phyloP scores from a whole-genome alignment of 2,113 vertebrate genomes.

The Pachyramphus minor region DNA sequence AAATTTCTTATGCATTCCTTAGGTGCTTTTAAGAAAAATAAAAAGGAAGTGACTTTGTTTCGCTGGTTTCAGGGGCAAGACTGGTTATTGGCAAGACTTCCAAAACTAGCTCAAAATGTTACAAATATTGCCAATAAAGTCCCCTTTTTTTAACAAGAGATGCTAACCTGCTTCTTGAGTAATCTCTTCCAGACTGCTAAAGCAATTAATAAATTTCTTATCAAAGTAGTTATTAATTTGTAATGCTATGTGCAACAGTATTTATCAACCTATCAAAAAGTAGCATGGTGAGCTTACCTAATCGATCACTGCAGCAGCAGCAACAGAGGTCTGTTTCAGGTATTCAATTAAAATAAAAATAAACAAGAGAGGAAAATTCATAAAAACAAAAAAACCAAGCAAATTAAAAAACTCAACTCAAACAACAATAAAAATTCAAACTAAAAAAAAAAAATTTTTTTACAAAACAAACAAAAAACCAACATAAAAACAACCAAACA shows the following conservation, averaged over 20 bases:
- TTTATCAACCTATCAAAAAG: background rate
- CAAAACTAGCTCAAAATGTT: background rate
- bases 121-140: background rate
- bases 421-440: background rate
- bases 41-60: background rate
- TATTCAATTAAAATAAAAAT: background rate
- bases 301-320: background rate
- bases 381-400: background rate
- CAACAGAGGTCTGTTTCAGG: background rate
- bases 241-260: background rate
- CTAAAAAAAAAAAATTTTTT: too few species aligned
- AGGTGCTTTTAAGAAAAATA: background rate
- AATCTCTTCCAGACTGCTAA: background rate
- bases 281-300: background rate
- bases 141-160: background rate
- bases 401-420: background rate
- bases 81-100: background rate
- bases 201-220: background rate
- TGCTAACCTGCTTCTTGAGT: background rate
- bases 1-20: background rate
- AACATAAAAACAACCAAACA: background rate
- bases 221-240: background rate
- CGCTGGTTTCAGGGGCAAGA: background rate
- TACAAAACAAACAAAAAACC: too few species aligned
- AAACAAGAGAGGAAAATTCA: background rate